Evolutionary conservation across 2,797 vertebrate genomes (phyloP).

Genomic region (Notoglanidium macrostoma): DNA sequence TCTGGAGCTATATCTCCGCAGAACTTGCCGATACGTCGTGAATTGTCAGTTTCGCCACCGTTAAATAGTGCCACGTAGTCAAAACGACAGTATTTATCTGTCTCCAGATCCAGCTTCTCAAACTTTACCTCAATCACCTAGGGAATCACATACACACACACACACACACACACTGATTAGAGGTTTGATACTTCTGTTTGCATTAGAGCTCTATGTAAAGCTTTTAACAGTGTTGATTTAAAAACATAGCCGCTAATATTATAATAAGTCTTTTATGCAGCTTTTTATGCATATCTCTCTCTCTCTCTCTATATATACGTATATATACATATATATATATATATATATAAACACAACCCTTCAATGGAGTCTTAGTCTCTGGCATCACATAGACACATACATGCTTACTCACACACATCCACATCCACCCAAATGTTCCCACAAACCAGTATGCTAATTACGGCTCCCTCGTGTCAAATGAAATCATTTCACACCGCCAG

Average conservation of each 20-base stretch:
- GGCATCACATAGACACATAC: conserved; percentile 36
- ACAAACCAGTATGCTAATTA: conserved; percentile 8
- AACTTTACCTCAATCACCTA: conserved; percentile 88
- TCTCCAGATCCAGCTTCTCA: conserved; percentile 86
- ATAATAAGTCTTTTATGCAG: conserved; percentile 46
- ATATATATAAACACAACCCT: conserved; percentile 37
- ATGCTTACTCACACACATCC: background rate
- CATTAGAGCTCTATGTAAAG: background rate
- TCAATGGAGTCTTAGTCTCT: conserved; percentile 72
- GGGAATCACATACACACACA: conserved; percentile 9
- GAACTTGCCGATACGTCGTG: conserved; percentile 84
- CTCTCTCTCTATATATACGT: conserved; percentile 60
- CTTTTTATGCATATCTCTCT: conserved; percentile 47
- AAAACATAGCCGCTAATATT: background rate
- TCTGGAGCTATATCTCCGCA: conserved; percentile 82
- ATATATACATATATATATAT: no score
- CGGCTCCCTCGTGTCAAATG: background rate
- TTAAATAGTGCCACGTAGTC: conserved; percentile 90
- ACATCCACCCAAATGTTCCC: conserved; percentile 11
- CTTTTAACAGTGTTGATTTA: background rate
- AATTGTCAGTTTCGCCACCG: conserved; percentile 80
- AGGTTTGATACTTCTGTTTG: conserved; percentile 14
- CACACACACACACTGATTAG: conserved; percentile 12
- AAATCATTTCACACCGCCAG: conserved; percentile 8
- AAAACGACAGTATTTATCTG: conserved; percentile 87